phyloP scores from a whole-genome alignment of 2,888 invertebrate genomes.

The Vanessa cardui region DNA sequence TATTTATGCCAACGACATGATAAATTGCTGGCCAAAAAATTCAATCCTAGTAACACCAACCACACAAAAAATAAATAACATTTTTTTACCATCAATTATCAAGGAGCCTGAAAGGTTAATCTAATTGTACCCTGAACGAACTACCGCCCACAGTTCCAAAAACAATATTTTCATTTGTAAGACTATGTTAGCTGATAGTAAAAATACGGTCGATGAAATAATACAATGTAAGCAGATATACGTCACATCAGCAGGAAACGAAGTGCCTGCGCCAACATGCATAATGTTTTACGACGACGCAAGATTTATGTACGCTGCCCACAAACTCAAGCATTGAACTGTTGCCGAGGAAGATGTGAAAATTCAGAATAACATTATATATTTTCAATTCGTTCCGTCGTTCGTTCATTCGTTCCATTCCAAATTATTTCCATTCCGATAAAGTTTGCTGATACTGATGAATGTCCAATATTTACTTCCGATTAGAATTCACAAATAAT shows the following conservation, averaged over 20 bases:
- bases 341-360: not conserved
- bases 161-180: no score
- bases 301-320: conserved; percentile 65
- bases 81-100: no score
- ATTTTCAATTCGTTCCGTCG: not conserved
- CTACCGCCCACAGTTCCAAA: no score
- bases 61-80: no score
- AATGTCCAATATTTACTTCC: conserved; percentile 19
- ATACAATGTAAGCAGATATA: not conserved
- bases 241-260: conserved; percentile 4
- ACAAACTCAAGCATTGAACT: not conserved
- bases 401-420: not conserved
- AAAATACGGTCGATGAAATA: not conserved
- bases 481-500: conserved; percentile 19
- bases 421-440: conserved; percentile 1
- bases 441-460: conserved; percentile 12
- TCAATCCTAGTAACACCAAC: no score
- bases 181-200: not conserved
- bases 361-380: not conserved
- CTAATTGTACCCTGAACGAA: no score
- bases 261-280: conserved; percentile 58
- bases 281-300: conserved; percentile 70
- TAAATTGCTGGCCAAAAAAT: no score
- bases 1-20: no score
- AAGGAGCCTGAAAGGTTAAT: no score